Base-by-base conservation (phyloP, 2,797 vertebrate genomes). In the Phoebastria nigripes region DNA sequence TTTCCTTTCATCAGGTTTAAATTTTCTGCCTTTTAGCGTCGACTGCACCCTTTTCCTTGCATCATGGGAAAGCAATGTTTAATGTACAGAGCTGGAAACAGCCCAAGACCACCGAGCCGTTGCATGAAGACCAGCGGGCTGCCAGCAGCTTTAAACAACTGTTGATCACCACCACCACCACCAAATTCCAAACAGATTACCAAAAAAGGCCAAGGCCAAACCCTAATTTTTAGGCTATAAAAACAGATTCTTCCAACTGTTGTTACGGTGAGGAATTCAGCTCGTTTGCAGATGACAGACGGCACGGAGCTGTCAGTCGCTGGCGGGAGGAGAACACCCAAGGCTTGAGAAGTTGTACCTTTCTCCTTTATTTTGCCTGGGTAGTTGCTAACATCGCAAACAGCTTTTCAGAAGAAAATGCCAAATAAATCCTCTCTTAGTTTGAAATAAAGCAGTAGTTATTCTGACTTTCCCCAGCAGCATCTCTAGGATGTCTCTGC, bases 1-100 rank as follows among this genome's bases (percentile, higher is more conserved):
- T 95, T 96, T 96, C 90, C 92, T 96, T 97, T 96, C 95, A 96
- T 96, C 94, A 92, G 92, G 94, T 96, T 96, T 95, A 92, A 82
- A 95, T 95, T 96, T 95, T 95, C 82, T 96, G 95, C 94, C 84
- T 96, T 95, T 92, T 96, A 95, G 84, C 56, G 8, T 80, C 2
- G 42, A 91, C 94, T 95, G 92, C 90, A 80, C 74, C 96, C 95
- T 95, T 95, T 93, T 89, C 55, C 93, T 94, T 96, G 93, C 96
- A 94, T 96, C 96, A 96, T 87, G 25, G 82, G 96, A 97, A 95
- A 95, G 81, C 79, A 95, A 95, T 92, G 93, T 65, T 93, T 85
- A 96, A 95, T 90, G 93, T 93, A 96, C 78, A 44, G 87, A 71
- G 56, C 89, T 97, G 96, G 96, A 97, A 89, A 26, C 20, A 63